Conservation (phyloP, 2,797 vertebrate genomes). For the Gorsachius magnificus region DNA sequence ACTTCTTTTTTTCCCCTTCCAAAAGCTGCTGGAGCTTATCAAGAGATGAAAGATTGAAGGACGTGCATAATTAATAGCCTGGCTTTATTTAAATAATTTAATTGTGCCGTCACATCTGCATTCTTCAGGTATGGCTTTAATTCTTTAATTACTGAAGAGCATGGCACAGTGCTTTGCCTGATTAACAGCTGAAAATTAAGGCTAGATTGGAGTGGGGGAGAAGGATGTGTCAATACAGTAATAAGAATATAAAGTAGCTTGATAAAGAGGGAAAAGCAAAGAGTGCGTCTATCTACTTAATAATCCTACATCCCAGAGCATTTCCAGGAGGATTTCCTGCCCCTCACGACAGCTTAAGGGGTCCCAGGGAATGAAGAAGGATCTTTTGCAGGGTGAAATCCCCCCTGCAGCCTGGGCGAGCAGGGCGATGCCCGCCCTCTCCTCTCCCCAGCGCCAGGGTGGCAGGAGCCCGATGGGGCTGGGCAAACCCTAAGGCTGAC, state of each 20-base stretch:
- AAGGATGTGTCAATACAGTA: neutral
- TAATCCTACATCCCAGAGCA: neutral
- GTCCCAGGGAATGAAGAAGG: neutral
- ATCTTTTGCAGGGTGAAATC: neutral
- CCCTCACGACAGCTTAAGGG: too few relatives aligned
- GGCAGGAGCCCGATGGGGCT: neutral
- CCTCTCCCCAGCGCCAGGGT: neutral
- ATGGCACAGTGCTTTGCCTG: neutral
- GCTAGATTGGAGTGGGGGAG: neutral
- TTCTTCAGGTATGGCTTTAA: conserved; percentile 50
- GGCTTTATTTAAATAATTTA: conserved; percentile 33
- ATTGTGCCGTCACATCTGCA: conserved; percentile 16
- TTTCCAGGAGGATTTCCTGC: neutral
- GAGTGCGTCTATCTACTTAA: neutral
- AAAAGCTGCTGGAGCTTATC: conserved; percentile 36
- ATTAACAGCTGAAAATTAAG: conserved; percentile 8
- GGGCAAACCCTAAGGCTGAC: neutral
- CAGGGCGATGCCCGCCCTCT: neutral
- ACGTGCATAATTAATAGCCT: conserved; percentile 50
- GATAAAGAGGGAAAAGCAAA: neutral
- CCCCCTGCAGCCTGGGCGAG: neutral
- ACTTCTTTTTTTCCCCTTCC: neutral
- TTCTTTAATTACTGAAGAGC: conserved; percentile 53
- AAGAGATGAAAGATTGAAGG: conserved; percentile 49
- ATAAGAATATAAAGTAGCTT: neutral